Evolutionary conservation across 2,113 vertebrate genomes (phyloP), one percentile per base, ranked within the genome.

Genomic region (Vireo altiloquus): DNA sequence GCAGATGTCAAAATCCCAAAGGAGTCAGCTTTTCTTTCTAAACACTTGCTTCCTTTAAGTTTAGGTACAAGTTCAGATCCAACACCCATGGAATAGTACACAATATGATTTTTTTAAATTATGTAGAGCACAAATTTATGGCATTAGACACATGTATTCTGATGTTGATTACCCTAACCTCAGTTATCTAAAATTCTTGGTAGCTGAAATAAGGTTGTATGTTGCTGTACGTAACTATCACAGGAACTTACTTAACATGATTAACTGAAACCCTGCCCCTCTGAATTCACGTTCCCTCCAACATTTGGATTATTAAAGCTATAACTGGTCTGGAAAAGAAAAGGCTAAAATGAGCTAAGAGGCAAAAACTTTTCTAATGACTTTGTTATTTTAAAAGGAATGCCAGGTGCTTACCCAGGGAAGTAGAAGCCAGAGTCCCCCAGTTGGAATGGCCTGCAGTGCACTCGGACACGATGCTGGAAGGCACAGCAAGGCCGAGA

Each of bases 261-360:
- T 94, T 96, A 94, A 96, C 90, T 93, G 88, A 96, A 96, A 88
- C 69, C 40, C 56, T 75, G 90, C 87, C 92, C 71, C 76, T 84
- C 82, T 68, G 56, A 81, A 95, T 94, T 90, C 83, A 49, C 23
- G 65, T 87, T 92, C 40, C 49, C 42, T 75, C n/a, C 94, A 93
- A 93, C 94, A 95, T 95, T 95, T 93, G 88, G 92, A 87, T 95
- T 94, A 92, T 86, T 90, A 90, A 94, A 96, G 56, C 82, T 87
- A 3, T 92, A 94, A 87, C 82, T 35, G 28, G 52, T 63, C 65
- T n/a, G 60, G 64, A 84, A 96, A 84, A 95, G 56, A 93, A 94
- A 93, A 94, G 79, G 86, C 80, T 92, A 91, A 92, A 92, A 72
- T 54, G 57, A 95, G 77, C 83, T 91, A 92, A 92, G 82, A 94